These are phyloP conservation scores for Clusia tigrina DNA, from an alignment of 2,888 invertebrate genomes.

Conservation along the genomic window DNA sequence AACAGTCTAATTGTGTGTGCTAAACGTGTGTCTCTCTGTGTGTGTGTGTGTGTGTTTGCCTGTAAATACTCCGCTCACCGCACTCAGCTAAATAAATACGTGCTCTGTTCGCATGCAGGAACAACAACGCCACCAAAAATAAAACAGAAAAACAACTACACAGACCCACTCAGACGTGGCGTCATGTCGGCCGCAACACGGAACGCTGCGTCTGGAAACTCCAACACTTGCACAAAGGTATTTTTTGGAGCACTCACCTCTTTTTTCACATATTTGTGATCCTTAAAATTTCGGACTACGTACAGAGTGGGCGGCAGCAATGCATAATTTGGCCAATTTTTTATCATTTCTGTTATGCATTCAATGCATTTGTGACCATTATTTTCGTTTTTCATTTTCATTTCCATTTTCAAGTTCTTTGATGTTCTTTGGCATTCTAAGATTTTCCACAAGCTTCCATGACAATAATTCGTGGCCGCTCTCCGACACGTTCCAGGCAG, in stretches of 20 bases:
- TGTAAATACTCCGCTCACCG: slow-evolving; percentile 1
- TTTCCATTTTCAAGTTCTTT: neutral
- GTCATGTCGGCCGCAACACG: slow-evolving; percentile 9
- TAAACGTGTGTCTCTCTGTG: neutral
- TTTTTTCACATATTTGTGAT: too few relatives aligned
- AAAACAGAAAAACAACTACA: neutral
- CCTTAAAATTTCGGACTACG: neutral
- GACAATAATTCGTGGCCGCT: slow-evolving; percentile 7
- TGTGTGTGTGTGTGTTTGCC: neutral
- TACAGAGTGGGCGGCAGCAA: neutral
- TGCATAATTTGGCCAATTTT: neutral
- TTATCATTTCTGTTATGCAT: neutral
- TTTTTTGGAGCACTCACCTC: too few relatives aligned
- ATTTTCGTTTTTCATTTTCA: neutral
- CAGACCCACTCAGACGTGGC: neutral
- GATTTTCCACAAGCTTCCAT: neutral
- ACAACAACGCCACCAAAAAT: neutral
- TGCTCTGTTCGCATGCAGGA: neutral
- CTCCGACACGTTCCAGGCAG: neutral
- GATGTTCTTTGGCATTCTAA: neutral
- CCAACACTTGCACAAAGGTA: slow-evolving; percentile 5
- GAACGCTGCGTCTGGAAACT: slow-evolving; percentile 28
- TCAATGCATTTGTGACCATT: too few relatives aligned
- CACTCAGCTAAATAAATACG: neutral
- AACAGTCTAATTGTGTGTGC: slow-evolving; percentile 27